Evolutionary conservation across 1,140 invertebrate species (phyloP), one percentile per base, ranked within the genome.

Genomic region (Dinoponera quadriceps): DNA sequence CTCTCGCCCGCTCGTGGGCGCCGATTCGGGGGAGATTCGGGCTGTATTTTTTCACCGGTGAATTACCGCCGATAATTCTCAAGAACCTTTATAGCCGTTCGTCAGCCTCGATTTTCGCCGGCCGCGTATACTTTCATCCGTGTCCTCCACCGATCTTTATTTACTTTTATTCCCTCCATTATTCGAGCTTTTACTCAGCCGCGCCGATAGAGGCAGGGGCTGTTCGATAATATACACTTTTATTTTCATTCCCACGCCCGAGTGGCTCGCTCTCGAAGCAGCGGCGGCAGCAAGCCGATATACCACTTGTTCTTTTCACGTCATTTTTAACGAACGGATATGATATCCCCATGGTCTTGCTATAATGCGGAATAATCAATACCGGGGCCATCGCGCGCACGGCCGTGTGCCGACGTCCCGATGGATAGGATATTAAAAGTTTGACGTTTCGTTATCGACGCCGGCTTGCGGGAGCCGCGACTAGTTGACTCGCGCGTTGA

Each of bases 161-260:
- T 91, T 90, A 87, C 73, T 90, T 90, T 88, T 88, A 89, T 90
- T 90, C 83, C 74, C 73, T 86, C 84, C 85, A 91, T 91, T 91
- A 91, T 91, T 88, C 85, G 57, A 86, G 90, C 88, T 89, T 90
- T 90, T 90, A 86, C 88, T 69, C 49, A 62, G 74, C 60, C 74
- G 73, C 74, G 60, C 57, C 72, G 33, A 82, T 63, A 82, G 59
- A 82, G 44, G 59, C 59, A 78, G 62, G 73, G 81, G 51, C 29
- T 80, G 73, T 63, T 83, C 82, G 82, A 78, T 82, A 82, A 82
- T 75, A 82, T 49, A 83, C 63, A 83, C 73, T 83, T 83, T 83
- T 83, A 83, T 83, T 83, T 83, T 83, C 82, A 77, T 83, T 82
- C 72, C 82, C 82, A 78, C 74, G 82, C 73, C 82, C 82, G 82